A percentile compares a stretch with the other conserved stretches of the same genome.
These are phyloP conservation scores for Odontomachus brunneus DNA, from an alignment of 1,140 invertebrate genomes.

Conservation along the genomic window DNA sequence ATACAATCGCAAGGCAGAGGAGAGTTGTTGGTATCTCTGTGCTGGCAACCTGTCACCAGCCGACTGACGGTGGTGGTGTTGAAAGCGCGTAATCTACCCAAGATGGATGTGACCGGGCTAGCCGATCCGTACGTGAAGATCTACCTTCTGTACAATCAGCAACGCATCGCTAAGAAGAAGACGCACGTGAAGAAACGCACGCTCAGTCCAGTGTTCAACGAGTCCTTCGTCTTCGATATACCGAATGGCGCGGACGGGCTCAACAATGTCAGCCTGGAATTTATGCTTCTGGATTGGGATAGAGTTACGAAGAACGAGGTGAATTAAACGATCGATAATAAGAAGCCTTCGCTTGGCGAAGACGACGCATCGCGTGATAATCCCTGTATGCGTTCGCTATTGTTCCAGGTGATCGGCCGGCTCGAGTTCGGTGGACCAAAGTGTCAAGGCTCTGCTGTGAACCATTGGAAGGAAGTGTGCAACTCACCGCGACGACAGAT, in stretches of 20 bases:
- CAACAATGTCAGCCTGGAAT: slow-evolving; percentile 95
- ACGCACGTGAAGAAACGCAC: slow-evolving; percentile 99
- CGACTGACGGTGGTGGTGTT: slow-evolving; percentile 95
- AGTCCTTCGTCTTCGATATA: slow-evolving; percentile 96
- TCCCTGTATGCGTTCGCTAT: too few species aligned
- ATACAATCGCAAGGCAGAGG: slow-evolving; percentile 95
- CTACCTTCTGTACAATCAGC: slow-evolving; percentile 98
- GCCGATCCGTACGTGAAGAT: slow-evolving; percentile 98
- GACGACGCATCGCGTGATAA: too few species aligned
- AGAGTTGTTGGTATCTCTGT: slow-evolving; percentile 95
- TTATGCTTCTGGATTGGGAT: slow-evolving; percentile 98
- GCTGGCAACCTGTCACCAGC: slow-evolving; percentile 96
- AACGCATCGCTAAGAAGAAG: slow-evolving; percentile 99
- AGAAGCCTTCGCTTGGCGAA: too few species aligned
- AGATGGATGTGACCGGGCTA: slow-evolving; percentile 98
- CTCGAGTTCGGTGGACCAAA: slow-evolving; percentile 95
- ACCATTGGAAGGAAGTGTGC: slow-evolving; percentile 98
- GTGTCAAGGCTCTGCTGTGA: slow-evolving; percentile 91
- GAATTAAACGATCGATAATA: slow-evolving; percentile 56
- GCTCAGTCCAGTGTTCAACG: slow-evolving; percentile 99
- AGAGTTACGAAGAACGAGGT: slow-evolving; percentile 99
- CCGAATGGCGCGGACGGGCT: slow-evolving; percentile 92
- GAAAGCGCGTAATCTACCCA: slow-evolving; percentile 96
- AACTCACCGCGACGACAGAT: slow-evolving; percentile 98
- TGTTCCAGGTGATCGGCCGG: slow-evolving; percentile 94